These are phyloP conservation scores for Haliaeetus leucogaster DNA, from an alignment of 2,113 vertebrate species.

Conservation along the genomic window DNA sequence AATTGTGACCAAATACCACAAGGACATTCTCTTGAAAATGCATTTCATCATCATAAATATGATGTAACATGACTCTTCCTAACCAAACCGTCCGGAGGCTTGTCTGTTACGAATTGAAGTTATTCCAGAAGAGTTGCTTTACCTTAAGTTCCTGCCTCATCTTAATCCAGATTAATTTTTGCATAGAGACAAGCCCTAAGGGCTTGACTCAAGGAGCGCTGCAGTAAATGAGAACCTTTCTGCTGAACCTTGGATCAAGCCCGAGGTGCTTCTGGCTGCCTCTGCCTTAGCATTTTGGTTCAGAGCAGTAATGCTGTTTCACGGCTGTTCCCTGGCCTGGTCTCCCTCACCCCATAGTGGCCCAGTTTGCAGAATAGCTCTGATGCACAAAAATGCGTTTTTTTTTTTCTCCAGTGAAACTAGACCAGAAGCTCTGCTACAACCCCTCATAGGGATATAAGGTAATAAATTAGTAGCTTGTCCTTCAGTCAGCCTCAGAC, in stretches of 20 bases:
- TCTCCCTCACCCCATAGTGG: background rate
- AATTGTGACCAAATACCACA: constrained; percentile 19
- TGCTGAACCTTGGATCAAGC: background rate
- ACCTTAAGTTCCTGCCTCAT: background rate
- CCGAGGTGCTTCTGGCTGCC: background rate
- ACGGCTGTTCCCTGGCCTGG: background rate
- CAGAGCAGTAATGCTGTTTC: background rate
- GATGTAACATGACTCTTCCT: background rate
- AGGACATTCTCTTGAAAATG: constrained; percentile 24
- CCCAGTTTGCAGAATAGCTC: background rate
- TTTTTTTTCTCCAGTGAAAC: accelerated
- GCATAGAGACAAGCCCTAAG: constrained; percentile 8
- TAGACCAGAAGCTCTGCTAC: background rate
- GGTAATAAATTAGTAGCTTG: background rate
- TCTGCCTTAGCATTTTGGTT: background rate
- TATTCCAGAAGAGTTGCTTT: constrained; percentile 27
- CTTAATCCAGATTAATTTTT: constrained; percentile 57
- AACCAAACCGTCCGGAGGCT: background rate
- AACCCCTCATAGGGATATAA: background rate
- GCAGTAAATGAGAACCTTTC: background rate
- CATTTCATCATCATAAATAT: constrained; percentile 16
- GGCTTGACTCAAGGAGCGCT: background rate
- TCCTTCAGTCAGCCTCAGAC: background rate
- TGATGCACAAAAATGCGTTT: background rate
- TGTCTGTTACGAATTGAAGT: background rate